Evolutionary conservation across 2,113 vertebrate species (phyloP).

Genomic region (Nicator chloris): DNA sequence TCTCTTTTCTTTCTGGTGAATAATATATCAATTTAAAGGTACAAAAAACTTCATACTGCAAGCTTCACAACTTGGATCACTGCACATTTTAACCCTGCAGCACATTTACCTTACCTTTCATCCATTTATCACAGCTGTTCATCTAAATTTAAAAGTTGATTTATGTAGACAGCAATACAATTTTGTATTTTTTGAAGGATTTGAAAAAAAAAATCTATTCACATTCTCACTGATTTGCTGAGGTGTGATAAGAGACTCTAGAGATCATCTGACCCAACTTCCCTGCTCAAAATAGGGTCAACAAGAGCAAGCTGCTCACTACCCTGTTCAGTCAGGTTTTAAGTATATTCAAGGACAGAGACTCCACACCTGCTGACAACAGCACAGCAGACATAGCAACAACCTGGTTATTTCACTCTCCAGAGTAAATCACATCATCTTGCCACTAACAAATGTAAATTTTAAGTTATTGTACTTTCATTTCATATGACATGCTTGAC

Average conservation of each 20-base stretch:
- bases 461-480: not conserved
- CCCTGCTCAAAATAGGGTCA: not conserved
- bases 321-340: not conserved
- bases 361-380: not conserved
- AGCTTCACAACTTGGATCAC: not conserved
- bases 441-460: not conserved
- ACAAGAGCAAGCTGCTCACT: not conserved
- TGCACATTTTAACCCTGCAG: not conserved
- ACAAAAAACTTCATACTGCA: not conserved
- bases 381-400: not conserved
- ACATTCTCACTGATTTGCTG: not conserved
- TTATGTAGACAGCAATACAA: not conserved
- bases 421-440: not conserved
- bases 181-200: not conserved
- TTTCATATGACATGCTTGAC: not conserved
- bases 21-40: not conserved
- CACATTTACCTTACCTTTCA: not conserved
- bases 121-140: not conserved
- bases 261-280: not conserved
- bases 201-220: not conserved
- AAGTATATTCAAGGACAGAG: not conserved
- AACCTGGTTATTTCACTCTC: not conserved
- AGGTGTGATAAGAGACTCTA: not conserved
- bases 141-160: not conserved
- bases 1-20: not conserved